A percentile compares a stretch with the other conserved stretches of the same genome.
These are phyloP conservation scores for Cyprinella venusta DNA, from an alignment of 2,797 vertebrate species.

Conservation along the genomic window DNA sequence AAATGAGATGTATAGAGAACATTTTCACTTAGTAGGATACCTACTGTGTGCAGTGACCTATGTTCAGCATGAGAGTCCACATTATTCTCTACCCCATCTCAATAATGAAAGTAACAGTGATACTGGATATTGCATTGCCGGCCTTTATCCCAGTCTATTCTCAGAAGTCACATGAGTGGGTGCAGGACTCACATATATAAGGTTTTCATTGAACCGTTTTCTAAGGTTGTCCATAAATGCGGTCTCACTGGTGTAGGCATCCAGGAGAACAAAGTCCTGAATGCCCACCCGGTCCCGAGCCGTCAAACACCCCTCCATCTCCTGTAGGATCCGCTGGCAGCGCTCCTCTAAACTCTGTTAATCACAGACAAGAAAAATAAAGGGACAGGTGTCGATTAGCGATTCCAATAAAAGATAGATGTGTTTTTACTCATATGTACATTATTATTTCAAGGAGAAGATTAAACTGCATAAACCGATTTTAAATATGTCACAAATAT, in stretches of 20 bases:
- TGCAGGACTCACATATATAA: conserved; percentile 88
- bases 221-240: conserved; percentile 93
- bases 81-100: conserved; percentile 32
- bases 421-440: neutral
- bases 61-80: conserved; percentile 19
- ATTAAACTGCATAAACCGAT: neutral
- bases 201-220: conserved; percentile 93
- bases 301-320: conserved; percentile 91
- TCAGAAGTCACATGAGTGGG: conserved; percentile 5
- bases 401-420: neutral
- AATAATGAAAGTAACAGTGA: conserved; percentile 32
- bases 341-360: conserved; percentile 81
- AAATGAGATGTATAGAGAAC: conserved; percentile 24
- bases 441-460: neutral
- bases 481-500: neutral
- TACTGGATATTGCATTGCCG: conserved; percentile 38
- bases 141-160: conserved; percentile 15
- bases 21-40: neutral
- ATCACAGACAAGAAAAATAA: conserved; percentile 6
- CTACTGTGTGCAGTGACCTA: conserved; percentile 22
- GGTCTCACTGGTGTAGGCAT: conserved; percentile 89
- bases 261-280: conserved; percentile 95
- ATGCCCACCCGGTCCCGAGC: conserved; percentile 93
- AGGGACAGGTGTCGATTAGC: neutral
- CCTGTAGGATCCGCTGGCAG: conserved; percentile 77